Conservation (phyloP, 2,888 invertebrate genomes). For the Thereva unica region DNA sequence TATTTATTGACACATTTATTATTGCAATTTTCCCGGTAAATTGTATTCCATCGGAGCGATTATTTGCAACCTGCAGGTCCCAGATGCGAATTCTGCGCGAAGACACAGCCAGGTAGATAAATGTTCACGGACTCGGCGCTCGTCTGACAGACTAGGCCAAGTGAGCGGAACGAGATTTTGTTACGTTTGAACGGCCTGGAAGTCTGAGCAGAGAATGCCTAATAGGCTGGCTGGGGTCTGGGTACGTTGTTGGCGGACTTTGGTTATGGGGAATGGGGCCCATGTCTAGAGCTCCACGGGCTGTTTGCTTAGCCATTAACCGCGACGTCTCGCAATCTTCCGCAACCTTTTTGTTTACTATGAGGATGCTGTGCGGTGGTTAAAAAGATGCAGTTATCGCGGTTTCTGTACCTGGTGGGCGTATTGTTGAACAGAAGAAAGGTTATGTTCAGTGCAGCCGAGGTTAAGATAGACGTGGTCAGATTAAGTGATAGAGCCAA, state of each 20-base stretch:
- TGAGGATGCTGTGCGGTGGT: constrained; percentile 25
- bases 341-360: constrained; percentile 29
- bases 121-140: not conserved
- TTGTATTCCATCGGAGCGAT: constrained; percentile 32
- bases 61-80: constrained; percentile 26
- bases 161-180: not conserved
- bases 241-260: constrained; percentile 7
- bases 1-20: constrained; percentile 38
- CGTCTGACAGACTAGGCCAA: not conserved
- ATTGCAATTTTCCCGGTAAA: constrained; percentile 37
- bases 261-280: not conserved
- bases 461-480: constrained; percentile 29
- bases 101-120: not conserved
- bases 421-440: constrained; percentile 35
- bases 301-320: constrained; percentile 34
- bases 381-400: constrained; percentile 34
- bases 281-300: constrained; percentile 12
- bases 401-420: constrained; percentile 33
- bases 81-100: constrained; percentile 1
- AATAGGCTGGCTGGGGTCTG: not conserved
- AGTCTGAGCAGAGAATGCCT: not conserved
- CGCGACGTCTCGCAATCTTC: constrained; percentile 32
- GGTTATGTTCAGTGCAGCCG: constrained; percentile 31
- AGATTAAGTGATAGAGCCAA: constrained; percentile 31
- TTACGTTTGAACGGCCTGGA: not conserved